phyloP scores from a whole-genome alignment of 2,888 invertebrate genomes.

The Drosophila seclusa region DNA sequence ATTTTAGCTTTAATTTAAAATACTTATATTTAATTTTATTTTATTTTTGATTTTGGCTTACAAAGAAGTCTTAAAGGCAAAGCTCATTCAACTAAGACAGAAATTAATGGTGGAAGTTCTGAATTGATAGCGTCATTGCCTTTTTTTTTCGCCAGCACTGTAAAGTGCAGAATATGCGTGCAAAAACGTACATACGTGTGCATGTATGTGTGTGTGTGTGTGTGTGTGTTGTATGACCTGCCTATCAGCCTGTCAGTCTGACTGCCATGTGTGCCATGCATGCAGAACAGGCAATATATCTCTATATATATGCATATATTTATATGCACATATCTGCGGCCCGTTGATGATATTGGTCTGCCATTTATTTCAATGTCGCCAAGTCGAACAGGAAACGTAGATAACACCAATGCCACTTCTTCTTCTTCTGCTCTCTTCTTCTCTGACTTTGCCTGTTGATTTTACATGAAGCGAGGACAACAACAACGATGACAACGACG shows the following conservation, averaged over 20 bases:
- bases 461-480: slow-evolving; percentile 44
- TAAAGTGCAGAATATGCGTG: slow-evolving; percentile 14
- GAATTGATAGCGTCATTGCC: not conserved
- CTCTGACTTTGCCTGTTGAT: slow-evolving; percentile 4
- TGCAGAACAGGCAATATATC: slow-evolving; percentile 45
- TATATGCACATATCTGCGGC: not conserved
- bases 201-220: slow-evolving; percentile 18
- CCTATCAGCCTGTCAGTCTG: slow-evolving; percentile 43
- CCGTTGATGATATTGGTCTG: slow-evolving; percentile 51
- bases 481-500: not conserved
- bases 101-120: not conserved
- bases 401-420: slow-evolving; percentile 46
- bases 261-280: slow-evolving; percentile 60
- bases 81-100: not conserved
- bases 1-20: not conserved
- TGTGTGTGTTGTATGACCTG: slow-evolving; percentile 52
- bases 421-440: not conserved
- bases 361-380: slow-evolving; percentile 66
- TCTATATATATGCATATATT: not conserved
- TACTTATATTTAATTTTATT: not conserved
- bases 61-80: not conserved
- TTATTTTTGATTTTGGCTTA: not conserved
- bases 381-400: slow-evolving; percentile 69
- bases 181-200: slow-evolving; percentile 5
- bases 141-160: not conserved